Evolutionary conservation across 2,113 vertebrate genomes (phyloP).

Genomic region (Martes martes): DNA sequence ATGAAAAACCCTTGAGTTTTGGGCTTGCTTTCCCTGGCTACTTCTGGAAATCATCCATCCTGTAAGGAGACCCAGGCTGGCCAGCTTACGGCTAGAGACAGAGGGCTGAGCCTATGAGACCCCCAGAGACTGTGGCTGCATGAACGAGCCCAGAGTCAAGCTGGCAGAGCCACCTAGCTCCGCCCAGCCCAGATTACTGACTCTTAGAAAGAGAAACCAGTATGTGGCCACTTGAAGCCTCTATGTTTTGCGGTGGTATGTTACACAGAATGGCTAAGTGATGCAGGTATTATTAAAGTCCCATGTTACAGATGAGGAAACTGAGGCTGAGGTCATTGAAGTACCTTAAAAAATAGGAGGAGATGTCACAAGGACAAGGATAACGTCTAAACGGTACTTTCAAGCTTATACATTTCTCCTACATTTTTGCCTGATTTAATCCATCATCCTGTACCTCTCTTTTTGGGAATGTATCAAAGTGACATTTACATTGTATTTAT

Average conservation of each 20-base stretch:
- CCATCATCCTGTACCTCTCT: neutral
- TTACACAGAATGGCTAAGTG: neutral
- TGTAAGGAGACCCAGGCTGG: neutral
- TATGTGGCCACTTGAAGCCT: neutral
- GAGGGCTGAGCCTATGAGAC: neutral
- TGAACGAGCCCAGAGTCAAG: neutral
- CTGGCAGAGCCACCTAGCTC: neutral
- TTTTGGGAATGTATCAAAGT: neutral
- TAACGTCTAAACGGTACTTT: neutral
- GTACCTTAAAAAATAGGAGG: neutral
- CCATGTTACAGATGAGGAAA: constrained; percentile 34
- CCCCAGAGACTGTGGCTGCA: neutral
- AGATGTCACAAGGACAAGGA: neutral
- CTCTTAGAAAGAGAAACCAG: neutral
- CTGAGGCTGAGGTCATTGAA: neutral
- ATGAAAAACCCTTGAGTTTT: neutral
- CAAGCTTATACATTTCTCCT: neutral
- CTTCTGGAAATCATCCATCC: neutral
- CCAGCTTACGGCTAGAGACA: neutral
- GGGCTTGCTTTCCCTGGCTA: neutral
- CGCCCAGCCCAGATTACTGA: neutral
- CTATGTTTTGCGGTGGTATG: neutral
- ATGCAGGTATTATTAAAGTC: neutral
- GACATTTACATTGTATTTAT: neutral
- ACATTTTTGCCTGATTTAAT: neutral